A percentile compares a stretch with the other conserved stretches of the same genome.
Evolutionary conservation across 2,888 invertebrate genomes (phyloP).

Genomic region (Coenonympha glycerion): DNA sequence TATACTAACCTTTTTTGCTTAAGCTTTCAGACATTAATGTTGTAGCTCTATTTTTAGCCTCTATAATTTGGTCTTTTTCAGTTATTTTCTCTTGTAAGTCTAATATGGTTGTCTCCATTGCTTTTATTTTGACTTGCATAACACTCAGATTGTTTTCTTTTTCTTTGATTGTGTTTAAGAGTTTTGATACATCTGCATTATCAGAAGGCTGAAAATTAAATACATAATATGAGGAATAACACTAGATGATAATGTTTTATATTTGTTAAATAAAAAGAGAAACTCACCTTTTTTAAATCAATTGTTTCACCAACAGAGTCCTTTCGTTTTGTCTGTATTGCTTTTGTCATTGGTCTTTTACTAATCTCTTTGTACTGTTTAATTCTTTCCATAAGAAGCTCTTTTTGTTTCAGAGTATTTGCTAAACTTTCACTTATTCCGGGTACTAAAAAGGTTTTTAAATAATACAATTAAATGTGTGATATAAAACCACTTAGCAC

Average conservation of each 20-base stretch:
- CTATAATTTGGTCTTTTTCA: slow-evolving; percentile 89
- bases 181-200: slow-evolving; percentile 65
- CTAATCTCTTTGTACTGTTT: slow-evolving; percentile 71
- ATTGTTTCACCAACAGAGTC: slow-evolving; percentile 40
- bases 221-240: neutral
- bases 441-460: slow-evolving; percentile 48
- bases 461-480: neutral
- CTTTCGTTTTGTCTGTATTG: slow-evolving; percentile 39
- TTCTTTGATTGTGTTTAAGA: slow-evolving; percentile 80
- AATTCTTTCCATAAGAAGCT: slow-evolving; percentile 66
- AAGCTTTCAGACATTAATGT: slow-evolving; percentile 84
- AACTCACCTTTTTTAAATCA: slow-evolving; percentile 33
- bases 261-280: too few relatives aligned
- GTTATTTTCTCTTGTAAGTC: slow-evolving; percentile 88
- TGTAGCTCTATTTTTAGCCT: slow-evolving; percentile 86
- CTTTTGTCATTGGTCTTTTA: slow-evolving; percentile 57
- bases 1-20: slow-evolving; percentile 73
- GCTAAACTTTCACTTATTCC: slow-evolving; percentile 72
- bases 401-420: slow-evolving; percentile 68
- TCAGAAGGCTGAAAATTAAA: slow-evolving; percentile 43
- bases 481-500: neutral
- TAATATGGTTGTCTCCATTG: slow-evolving; percentile 83
- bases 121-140: slow-evolving; percentile 68
- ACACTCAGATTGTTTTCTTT: slow-evolving; percentile 63
- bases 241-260: neutral